A percentile compares a stretch with the other conserved stretches of the same genome.
Conservation (phyloP, 2,113 vertebrate species). For the Ellobius talpinus region DNA sequence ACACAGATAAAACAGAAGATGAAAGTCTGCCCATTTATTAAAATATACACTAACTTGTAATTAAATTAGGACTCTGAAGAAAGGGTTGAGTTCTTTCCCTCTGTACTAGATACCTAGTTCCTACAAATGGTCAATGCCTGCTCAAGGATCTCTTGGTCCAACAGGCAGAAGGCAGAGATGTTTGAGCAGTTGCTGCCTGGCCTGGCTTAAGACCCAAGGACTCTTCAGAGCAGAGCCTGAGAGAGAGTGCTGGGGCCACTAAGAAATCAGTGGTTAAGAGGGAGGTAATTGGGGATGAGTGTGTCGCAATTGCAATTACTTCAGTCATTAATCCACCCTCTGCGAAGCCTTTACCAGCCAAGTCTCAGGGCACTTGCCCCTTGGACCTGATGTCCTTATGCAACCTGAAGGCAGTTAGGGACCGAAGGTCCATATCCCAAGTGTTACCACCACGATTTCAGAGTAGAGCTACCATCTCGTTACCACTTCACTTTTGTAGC, state of each 20-base stretch:
- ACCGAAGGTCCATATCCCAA: not conserved
- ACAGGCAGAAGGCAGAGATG: not conserved
- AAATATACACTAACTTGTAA: not conserved
- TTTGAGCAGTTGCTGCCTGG: not conserved
- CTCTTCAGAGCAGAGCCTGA: not conserved
- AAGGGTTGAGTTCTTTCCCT: not conserved
- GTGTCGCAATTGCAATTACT: not conserved
- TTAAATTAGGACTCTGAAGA: not conserved
- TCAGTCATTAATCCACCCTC: not conserved
- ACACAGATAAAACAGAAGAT: not conserved
- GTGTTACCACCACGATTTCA: not conserved
- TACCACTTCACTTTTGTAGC: not conserved
- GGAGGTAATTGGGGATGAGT: not conserved
- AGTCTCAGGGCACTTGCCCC: not conserved
- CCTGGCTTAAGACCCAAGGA: not conserved
- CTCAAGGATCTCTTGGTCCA: not conserved
- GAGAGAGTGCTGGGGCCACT: not conserved
- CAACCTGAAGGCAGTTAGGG: not conserved
- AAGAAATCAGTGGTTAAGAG: not conserved
- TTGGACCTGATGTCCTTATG: not conserved
- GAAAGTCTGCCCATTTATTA: not conserved
- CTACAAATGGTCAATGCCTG: not conserved
- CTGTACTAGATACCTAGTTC: not conserved
- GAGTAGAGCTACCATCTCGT: not conserved
- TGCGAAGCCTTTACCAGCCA: not conserved